These are phyloP conservation scores for Temnothorax unifasciatus DNA, from an alignment of 2,888 invertebrate genomes.

Conservation along the genomic window DNA sequence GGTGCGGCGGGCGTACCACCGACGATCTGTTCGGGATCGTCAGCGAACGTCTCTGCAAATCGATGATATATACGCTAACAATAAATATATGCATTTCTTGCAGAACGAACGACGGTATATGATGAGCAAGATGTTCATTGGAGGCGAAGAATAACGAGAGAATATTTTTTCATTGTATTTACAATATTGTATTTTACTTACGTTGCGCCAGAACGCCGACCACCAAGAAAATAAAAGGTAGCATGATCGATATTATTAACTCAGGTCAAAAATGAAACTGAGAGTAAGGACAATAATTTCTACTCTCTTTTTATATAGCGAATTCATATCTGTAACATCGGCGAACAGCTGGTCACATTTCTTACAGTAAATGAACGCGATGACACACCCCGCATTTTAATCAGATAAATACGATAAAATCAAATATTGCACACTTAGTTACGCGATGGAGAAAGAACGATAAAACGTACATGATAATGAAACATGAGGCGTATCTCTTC, in stretches of 20 bases:
- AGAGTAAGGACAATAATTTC: neutral
- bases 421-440: neutral
- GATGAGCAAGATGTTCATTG: neutral
- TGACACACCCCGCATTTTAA: constrained; percentile 17
- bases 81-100: neutral
- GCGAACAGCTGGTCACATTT: constrained; percentile 6
- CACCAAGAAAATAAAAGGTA: constrained; percentile 28
- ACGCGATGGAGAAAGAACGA: neutral
- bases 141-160: neutral
- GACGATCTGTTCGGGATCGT: constrained; percentile 68
- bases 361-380: neutral
- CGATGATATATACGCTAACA: neutral
- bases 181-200: constrained; percentile 16
- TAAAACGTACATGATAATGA: constrained; percentile 8
- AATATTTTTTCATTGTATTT: neutral
- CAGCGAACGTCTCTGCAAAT: constrained; percentile 53
- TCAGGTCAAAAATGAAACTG: neutral
- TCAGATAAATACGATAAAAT: neutral
- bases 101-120: neutral
- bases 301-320: constrained; percentile 45
- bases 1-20: constrained; percentile 68
- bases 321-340: neutral
- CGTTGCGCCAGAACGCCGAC: constrained; percentile 43
- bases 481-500: constrained; percentile 17
- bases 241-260: constrained; percentile 6